Base-by-base conservation (phyloP, 2,113 vertebrate genomes). In the Martes martes region DNA sequence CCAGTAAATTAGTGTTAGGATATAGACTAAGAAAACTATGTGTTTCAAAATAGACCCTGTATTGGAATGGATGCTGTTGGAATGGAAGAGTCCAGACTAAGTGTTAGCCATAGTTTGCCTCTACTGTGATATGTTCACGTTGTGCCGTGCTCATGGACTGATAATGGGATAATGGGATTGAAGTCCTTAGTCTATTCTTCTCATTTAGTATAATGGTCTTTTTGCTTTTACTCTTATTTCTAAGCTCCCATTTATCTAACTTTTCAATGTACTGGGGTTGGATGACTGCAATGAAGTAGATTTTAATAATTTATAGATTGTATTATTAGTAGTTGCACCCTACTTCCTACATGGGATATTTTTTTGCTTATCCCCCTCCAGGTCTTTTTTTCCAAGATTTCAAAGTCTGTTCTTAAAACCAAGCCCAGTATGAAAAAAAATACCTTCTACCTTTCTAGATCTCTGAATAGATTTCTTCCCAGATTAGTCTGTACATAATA, bases 81-180 rank as follows among this genome's bases (percentile, higher is more conserved):
- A 28, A n/a, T 19, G 24, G 24, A 7, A 7, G 52, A 42, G 13
- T 7, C 1, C 8, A 8, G 11, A 2, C 5, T 10, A 10, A 59
- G 39, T 1, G 6, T 1, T 42, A 6, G 42, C 11, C 23, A 21
- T 0, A 2, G 8, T 2, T 42, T 3, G 0, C 4, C 0, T 33
- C 2, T 21, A 0, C 33, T 9, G 2, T 26, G 13, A 13, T 6
- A 1, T 19, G 18, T 18, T 23, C 80, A 10, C 4, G 0, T 3
- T 6, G 36, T 0, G 15, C 10, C 14, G 2, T 1, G 7, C 24
- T 55, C n/a, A 50, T 39, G 1, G 6, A 6, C 26, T 55, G 8
- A 31, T 13, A 11, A 11, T 6, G 3, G 2, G 14, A 61, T 15
- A 50, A 50, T 50, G 47, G 47, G 47, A 13, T 9, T 16, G 19